Evolutionary conservation across 2,113 vertebrate genomes (phyloP).

Genomic region (Piaya cayana): DNA sequence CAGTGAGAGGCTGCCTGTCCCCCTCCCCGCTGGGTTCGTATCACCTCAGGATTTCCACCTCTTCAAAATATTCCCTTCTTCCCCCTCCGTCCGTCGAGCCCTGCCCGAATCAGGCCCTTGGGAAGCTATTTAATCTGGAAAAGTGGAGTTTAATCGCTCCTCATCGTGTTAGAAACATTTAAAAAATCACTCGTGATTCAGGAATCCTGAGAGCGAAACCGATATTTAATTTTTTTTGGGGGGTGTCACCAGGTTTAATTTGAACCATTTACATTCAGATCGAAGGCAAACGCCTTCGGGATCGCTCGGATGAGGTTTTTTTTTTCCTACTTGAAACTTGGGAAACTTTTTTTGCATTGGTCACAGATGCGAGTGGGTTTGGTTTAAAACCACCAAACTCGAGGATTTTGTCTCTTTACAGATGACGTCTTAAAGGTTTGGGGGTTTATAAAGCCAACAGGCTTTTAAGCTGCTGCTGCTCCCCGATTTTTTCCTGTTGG

Average conservation of each 20-base stretch:
- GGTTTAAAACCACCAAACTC: not conserved
- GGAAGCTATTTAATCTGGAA: not conserved
- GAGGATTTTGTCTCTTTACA: not conserved
- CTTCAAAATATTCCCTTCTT: not conserved
- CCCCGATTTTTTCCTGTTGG: not conserved
- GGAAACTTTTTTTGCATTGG: not conserved
- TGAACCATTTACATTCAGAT: not conserved
- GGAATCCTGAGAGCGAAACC: not conserved
- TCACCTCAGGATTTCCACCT: constrained; percentile 14
- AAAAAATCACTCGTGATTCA: fast-evolving
- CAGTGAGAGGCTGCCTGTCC: constrained; percentile 69
- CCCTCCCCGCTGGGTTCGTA: not conserved
- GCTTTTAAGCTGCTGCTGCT: not conserved
- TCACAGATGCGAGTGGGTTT: not conserved
- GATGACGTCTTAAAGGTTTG: not conserved
- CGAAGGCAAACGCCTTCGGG: not conserved
- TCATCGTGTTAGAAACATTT: not conserved
- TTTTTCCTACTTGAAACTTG: constrained; percentile 4
- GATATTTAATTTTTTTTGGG: not conserved
- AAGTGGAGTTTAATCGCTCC: not conserved
- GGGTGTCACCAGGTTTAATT: not conserved
- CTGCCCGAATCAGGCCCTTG: not conserved
- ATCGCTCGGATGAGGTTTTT: not conserved
- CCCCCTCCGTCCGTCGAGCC: not conserved
- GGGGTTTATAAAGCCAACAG: not conserved